Evolutionary conservation across 2,113 vertebrate species (phyloP).

Genomic region (Uria aalge): DNA sequence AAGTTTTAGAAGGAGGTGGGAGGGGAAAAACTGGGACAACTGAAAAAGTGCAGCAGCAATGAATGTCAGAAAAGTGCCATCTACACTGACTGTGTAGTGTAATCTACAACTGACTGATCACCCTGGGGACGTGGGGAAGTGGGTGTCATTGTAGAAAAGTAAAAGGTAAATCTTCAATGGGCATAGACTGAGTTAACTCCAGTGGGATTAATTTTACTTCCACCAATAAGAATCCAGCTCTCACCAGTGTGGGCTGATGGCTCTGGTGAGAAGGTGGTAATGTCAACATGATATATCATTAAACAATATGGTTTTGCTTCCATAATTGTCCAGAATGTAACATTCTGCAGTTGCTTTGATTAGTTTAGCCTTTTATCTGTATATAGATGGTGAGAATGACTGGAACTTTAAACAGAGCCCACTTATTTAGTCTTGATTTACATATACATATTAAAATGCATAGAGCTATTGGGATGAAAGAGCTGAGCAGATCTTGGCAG

Average conservation of each 20-base stretch:
- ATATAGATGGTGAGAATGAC: not conserved
- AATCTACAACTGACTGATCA: not conserved
- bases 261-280: not conserved
- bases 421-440: not conserved
- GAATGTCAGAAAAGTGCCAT: not conserved
- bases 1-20: constrained; percentile 19
- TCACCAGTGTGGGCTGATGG: not conserved
- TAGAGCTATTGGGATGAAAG: not conserved
- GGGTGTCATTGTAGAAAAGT: not conserved
- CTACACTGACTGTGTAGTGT: not conserved
- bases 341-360: not conserved
- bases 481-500: not conserved
- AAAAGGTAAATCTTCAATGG: not conserved
- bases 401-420: not conserved
- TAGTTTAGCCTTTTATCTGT: not conserved
- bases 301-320: not conserved
- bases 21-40: not conserved
- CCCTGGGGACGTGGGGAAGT: not conserved
- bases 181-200: not conserved
- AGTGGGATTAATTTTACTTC: not conserved
- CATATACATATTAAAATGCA: not conserved
- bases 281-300: not conserved
- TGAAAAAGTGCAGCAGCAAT: not conserved
- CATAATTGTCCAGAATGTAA: not conserved
- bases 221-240: not conserved